These are phyloP conservation scores for Drosophila birchii DNA, from an alignment of 2,888 invertebrate species.

Conservation along the genomic window DNA sequence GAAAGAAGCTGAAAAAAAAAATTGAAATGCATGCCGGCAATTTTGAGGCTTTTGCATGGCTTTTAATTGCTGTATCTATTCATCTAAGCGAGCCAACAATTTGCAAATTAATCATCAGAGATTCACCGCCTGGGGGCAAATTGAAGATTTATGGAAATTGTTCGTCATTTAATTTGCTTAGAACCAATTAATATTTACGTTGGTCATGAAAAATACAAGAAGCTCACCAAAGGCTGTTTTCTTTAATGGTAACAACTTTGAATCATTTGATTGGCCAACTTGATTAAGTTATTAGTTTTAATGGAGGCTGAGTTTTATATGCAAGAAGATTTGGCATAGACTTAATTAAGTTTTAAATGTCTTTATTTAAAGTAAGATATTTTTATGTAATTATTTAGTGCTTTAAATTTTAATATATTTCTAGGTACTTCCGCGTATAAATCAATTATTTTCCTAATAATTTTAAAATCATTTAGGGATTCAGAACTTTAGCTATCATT, in stretches of 20 bases:
- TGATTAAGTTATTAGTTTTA: conserved; percentile 40
- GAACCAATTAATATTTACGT: conserved; percentile 52
- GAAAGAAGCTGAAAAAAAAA: conserved; percentile 11
- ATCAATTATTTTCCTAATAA: neutral
- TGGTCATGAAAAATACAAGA: conserved; percentile 21
- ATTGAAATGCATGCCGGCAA: conserved; percentile 50
- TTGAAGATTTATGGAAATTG: conserved; percentile 43
- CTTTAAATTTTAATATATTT: neutral
- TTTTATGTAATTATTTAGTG: neutral
- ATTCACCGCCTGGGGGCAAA: conserved; percentile 23
- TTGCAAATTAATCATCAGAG: conserved; percentile 46
- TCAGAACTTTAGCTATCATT: neutral
- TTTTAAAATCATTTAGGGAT: neutral
- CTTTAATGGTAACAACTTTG: conserved; percentile 50
- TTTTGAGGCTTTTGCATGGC: conserved; percentile 35
- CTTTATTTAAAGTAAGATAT: neutral
- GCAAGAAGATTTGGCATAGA: too few relatives aligned
- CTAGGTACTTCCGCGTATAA: neutral
- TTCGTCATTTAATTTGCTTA: conserved; percentile 25
- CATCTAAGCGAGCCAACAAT: conserved; percentile 33
- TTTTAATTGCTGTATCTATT: conserved; percentile 43
- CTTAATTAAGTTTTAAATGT: neutral
- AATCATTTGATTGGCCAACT: conserved; percentile 7
- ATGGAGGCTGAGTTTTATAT: neutral
- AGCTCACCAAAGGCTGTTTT: neutral